Evolutionary conservation across 2,888 invertebrate genomes (phyloP).

Genomic region (Rotaria magnacalcarata): DNA sequence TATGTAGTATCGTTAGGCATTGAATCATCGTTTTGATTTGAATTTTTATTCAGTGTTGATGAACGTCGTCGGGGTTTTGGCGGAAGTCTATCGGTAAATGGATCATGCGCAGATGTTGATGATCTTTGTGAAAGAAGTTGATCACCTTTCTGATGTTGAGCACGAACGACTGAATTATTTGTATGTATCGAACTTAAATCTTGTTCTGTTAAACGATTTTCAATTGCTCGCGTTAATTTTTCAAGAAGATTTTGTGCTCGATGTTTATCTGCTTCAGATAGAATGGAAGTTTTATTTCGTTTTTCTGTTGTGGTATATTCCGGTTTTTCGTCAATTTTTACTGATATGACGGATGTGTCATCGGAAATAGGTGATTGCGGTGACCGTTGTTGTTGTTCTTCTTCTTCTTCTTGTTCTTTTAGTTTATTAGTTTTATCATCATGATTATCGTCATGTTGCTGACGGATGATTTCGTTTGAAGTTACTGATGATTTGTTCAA

Average conservation of each 20-base stretch:
- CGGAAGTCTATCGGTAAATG: not conserved
- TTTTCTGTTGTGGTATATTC: not conserved
- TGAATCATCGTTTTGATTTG: not conserved
- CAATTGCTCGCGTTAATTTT: not conserved
- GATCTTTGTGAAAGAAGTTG: not conserved
- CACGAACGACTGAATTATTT: not conserved
- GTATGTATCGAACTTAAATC: not conserved
- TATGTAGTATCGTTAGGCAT: not conserved
- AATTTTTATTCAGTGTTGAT: not conserved
- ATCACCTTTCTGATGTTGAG: not conserved
- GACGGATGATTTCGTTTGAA: not conserved
- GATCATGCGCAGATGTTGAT: not conserved
- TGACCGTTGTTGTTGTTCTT: too few species aligned
- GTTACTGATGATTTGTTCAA: not conserved
- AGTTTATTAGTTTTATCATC: not conserved
- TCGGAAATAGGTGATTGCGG: not conserved
- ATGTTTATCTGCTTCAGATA: not conserved
- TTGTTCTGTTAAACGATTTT: not conserved
- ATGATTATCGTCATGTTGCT: not conserved
- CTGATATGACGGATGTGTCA: not conserved
- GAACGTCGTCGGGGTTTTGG: not conserved
- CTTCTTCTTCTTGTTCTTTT: not conserved
- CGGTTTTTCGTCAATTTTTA: not conserved
- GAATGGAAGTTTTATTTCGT: not conserved
- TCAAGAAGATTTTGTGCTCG: not conserved